Evolutionary conservation across 2,797 vertebrate genomes (phyloP), one percentile per base, ranked within the genome.

Genomic region (Emys orbicularis): DNA sequence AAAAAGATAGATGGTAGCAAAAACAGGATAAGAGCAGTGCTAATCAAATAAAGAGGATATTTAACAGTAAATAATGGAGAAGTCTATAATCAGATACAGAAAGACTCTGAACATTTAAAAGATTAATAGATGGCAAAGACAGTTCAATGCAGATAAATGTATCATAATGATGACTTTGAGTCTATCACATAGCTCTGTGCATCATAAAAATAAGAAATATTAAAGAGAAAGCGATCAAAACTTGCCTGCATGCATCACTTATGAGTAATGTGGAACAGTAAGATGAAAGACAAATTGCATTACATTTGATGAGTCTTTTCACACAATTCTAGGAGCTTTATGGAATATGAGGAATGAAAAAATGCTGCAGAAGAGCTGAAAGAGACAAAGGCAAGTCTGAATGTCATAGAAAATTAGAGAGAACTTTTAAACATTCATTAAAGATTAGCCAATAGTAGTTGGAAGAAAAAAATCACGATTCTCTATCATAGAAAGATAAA

Each of bases 21-120:
- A 83, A 87, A 3, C 23, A 91, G 65, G 54, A 27, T 21, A 88
- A 96, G 88, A 89, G 74, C 59, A 65, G 37, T 52, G 53, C 19
- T 76, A 92, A 84, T 65, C 41, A 79, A 87, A 93, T 57, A 7
- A 95, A 96, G 54, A 92, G 34, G 34, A 72, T 90, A 80, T 91
- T 95, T 96, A 94, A 16, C 37, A 94, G 53, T 87, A 97, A 97
- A 95, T 88, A 96, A 94, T 89, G 37, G 2, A 72, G 68, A 87
- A 52, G 29, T 10, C 91, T 84, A 83, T 68, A 87, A 94, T 91
- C 50, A 90, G 65, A 84, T 81, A n/a, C 34, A 90, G 79, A 81
- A 87, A 96, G 31, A 4, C 0, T 44, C 49, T 54, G 12, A 41
- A 50, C 44, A 37, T 76, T 79, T 81, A 84, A 86, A 96, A 94